Conservation (phyloP, 2,888 invertebrate species). For the Leucozona laternaria region DNA sequence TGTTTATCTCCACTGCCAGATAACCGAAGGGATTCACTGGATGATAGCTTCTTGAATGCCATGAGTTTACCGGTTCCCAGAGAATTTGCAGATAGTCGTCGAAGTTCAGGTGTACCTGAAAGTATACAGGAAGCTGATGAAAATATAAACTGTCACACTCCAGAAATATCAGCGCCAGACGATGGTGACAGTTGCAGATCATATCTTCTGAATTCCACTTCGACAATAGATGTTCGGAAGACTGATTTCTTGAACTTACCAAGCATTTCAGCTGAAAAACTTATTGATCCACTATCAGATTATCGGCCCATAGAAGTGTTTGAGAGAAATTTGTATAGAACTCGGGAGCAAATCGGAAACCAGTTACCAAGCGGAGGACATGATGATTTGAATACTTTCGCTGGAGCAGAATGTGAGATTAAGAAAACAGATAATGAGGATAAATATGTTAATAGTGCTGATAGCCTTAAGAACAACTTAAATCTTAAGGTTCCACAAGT, state of each 20-base stretch:
- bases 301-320: constrained; percentile 83
- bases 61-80: constrained; percentile 89
- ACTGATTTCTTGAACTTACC: constrained; percentile 81
- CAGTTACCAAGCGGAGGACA: constrained; percentile 52
- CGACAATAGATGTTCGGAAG: constrained; percentile 64
- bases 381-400: background rate
- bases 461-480: constrained; percentile 17
- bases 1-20: constrained; percentile 89
- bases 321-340: constrained; percentile 82
- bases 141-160: constrained; percentile 63
- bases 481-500: constrained; percentile 81
- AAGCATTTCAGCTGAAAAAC: constrained; percentile 79
- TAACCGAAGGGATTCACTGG: constrained; percentile 85
- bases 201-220: background rate
- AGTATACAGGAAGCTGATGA: constrained; percentile 82
- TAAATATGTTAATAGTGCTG: constrained; percentile 4
- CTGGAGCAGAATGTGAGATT: background rate
- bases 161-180: background rate
- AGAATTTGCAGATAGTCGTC: constrained; percentile 92
- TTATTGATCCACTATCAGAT: constrained; percentile 81
- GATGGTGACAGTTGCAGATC: background rate
- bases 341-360: constrained; percentile 79
- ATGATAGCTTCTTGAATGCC: constrained; percentile 84
- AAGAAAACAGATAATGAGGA: background rate
- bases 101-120: constrained; percentile 86